Percentiles rank a stretch among this genome's conserved stretches.
These are phyloP conservation scores for Cryptotis parvus DNA, from an alignment of 2,113 vertebrate genomes.

Conservation along the genomic window DNA sequence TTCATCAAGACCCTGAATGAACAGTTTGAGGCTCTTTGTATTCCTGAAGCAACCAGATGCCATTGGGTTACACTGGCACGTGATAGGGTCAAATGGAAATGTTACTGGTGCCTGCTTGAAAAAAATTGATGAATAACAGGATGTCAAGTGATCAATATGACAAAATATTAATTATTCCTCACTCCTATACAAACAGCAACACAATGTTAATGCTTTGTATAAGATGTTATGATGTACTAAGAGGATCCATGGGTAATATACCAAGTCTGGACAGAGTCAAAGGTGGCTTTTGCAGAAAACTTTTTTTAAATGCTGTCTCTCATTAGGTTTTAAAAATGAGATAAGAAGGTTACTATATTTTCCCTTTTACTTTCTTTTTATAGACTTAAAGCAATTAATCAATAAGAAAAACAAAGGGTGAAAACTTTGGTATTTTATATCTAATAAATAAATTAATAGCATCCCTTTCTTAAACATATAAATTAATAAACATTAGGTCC, in stretches of 20 bases:
- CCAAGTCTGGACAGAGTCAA: background rate
- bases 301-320: slow-evolving; percentile 41
- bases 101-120: too few relatives aligned
- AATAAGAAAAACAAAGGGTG: slow-evolving; percentile 84
- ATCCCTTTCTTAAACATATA: slow-evolving; percentile 84
- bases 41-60: too few relatives aligned
- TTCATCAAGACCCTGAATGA: too few relatives aligned
- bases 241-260: background rate
- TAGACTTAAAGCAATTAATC: slow-evolving; percentile 83
- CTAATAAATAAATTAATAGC: slow-evolving; percentile 89
- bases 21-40: too few relatives aligned
- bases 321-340: slow-evolving; percentile 59
- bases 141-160: too few relatives aligned
- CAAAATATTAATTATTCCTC: background rate
- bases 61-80: too few relatives aligned
- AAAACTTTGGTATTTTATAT: slow-evolving; percentile 88
- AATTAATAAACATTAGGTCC: slow-evolving; percentile 88
- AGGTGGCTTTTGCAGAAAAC: background rate
- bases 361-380: slow-evolving; percentile 70
- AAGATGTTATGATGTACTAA: background rate
- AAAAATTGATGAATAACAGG: too few relatives aligned
- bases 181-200: background rate
- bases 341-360: slow-evolving; percentile 52
- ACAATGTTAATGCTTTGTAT: background rate
- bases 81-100: too few relatives aligned